phyloP scores from a whole-genome alignment of 2,113 vertebrate genomes.

The Xyrauchen texanus region DNA sequence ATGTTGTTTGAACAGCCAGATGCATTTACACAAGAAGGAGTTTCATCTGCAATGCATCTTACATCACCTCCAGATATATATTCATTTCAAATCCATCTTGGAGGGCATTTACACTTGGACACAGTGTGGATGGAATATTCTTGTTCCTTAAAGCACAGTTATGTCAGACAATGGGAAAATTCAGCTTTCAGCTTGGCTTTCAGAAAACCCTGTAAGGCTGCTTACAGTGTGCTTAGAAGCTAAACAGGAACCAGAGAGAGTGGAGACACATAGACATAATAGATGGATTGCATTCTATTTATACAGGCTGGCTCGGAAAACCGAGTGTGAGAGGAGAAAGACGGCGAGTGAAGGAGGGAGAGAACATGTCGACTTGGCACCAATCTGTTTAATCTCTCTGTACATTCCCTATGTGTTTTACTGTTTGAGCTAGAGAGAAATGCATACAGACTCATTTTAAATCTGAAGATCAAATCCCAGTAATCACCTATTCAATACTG shows the following conservation, averaged over 20 bases:
- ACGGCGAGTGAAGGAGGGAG: neutral
- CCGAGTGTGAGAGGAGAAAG: conserved; percentile 6
- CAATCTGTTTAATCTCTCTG: conserved; percentile 32
- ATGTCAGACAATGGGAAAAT: no score
- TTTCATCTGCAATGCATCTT: no score
- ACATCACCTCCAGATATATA: no score
- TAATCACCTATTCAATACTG: conserved; percentile 7
- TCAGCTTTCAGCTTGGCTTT: neutral
- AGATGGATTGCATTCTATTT: conserved; percentile 27
- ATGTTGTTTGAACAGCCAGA: no score
- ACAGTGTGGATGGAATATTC: no score
- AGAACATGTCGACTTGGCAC: neutral
- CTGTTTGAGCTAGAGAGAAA: neutral
- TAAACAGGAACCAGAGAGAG: conserved; percentile 17
- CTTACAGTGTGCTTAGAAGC: neutral
- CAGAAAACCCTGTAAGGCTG: conserved; percentile 8
- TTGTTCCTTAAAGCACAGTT: no score
- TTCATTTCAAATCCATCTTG: no score
- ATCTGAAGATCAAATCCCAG: conserved; percentile 2
- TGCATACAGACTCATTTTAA: conserved; percentile 12
- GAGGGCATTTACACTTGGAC: no score
- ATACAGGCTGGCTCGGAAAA: conserved; percentile 28
- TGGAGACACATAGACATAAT: conserved; percentile 1
- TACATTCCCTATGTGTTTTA: conserved; percentile 5
- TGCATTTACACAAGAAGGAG: no score